phyloP scores from a whole-genome alignment of 2,113 vertebrate species.

The Hippocampus guttulatus region DNA sequence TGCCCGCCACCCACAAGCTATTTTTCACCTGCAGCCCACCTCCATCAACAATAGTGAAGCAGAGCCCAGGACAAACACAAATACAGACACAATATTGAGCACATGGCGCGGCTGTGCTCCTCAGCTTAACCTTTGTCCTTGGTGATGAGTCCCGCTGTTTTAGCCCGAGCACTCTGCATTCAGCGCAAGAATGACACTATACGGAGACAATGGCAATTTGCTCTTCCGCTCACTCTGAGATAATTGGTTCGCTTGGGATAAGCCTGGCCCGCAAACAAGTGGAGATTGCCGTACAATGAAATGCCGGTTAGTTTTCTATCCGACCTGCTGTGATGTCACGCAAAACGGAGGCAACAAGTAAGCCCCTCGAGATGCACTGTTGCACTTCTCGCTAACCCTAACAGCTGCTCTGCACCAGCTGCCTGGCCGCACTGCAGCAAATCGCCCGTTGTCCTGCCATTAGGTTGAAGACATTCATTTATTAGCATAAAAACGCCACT shows the following conservation, averaged over 20 bases:
- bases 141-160: constrained; percentile 42
- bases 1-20: constrained; percentile 59
- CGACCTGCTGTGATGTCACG: neutral
- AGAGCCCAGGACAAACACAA: constrained; percentile 57
- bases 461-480: neutral
- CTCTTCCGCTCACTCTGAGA: constrained; percentile 14
- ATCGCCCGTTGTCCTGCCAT: neutral
- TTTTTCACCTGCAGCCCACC: constrained; percentile 67
- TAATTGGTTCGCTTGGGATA: neutral
- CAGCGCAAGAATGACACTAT: constrained; percentile 28
- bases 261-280: neutral
- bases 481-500: neutral
- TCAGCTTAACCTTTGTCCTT: constrained; percentile 55
- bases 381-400: neutral
- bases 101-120: constrained; percentile 48
- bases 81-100: constrained; percentile 54
- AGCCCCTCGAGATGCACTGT: neutral
- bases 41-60: constrained; percentile 60
- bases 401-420: constrained; percentile 2
- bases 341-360: neutral
- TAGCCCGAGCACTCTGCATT: constrained; percentile 22
- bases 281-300: constrained; percentile 1
- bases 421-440: neutral
- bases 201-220: constrained; percentile 26
- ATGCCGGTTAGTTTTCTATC: constrained; percentile 2